phyloP scores from a whole-genome alignment of 2,113 vertebrate genomes.

The Genyomyrus donnyi region DNA sequence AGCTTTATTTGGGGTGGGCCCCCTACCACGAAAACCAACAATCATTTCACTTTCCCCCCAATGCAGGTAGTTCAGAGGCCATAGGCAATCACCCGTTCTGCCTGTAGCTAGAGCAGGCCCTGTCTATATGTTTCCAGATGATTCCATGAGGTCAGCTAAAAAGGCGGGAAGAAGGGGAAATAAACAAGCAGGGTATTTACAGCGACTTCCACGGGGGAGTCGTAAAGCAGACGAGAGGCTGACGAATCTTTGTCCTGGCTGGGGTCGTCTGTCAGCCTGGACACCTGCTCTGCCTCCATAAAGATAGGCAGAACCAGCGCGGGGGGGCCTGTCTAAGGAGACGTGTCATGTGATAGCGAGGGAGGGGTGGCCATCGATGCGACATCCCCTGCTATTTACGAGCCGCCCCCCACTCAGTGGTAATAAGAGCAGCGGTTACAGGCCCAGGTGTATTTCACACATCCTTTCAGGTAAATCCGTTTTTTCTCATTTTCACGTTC shows the following conservation, averaged over 20 bases:
- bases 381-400: slow-evolving; percentile 42
- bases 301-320: slow-evolving; percentile 46
- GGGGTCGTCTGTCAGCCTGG: background rate
- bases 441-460: background rate
- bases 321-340: slow-evolving; percentile 39
- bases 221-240: background rate
- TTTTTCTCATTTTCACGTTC: background rate
- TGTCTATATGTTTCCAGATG: background rate
- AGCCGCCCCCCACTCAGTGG: slow-evolving; percentile 27
- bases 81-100: background rate
- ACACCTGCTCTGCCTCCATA: slow-evolving; percentile 37
- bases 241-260: background rate
- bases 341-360: slow-evolving; percentile 47
- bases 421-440: slow-evolving; percentile 48
- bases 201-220: background rate
- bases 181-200: background rate
- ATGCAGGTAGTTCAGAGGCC: background rate
- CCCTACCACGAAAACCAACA: background rate
- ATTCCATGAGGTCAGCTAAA: background rate
- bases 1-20: background rate
- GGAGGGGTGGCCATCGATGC: slow-evolving; percentile 56
- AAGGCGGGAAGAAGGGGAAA: background rate
- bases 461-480: background rate
- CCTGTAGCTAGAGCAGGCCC: background rate
- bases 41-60: background rate